Base-by-base conservation (phyloP, 2,113 vertebrate genomes). In the Cepphus grylle region DNA sequence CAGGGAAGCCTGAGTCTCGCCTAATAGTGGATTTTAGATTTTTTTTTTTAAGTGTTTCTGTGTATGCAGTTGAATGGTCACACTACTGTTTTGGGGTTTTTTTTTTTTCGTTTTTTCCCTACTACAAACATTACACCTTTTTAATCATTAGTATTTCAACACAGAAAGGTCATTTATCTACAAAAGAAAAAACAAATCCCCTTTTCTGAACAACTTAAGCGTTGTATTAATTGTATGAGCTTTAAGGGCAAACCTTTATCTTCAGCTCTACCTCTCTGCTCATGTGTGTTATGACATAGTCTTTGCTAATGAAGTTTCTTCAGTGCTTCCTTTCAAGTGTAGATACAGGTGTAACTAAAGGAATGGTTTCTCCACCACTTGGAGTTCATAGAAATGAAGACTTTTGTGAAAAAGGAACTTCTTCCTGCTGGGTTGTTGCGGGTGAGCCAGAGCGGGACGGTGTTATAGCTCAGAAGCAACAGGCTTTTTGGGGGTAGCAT, bases 211-310 rank as follows among this genome's bases (percentile, higher is more conserved):
- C 62, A 80, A 58, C 53, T 62, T 59, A 82, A 92, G 43, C 3
- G 3, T 53, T 88, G 21, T 63, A 42, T 63, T 88, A 85, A 63
- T 45, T n/a, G 19, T 1, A 11, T 36, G 80, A 90, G n/a, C 58
- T 70, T 77, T 69, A 69, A 91, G 55, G n/a, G 43, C 3, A 4
- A 79, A 59, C 25, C 23, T 78, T 58, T 79, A 29, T 76, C 45
- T 92, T 86, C 42, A 74, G n/a, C 45, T 80, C 11, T 89, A 3
- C 49, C 27, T 30, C 23, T 91, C 38, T 86, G 53, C 70, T 83
- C 8, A 5, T 0, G 0, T 61, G 23, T 85, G 23, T 79, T 89
- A 23, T 0, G 1, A 36, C 38, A 10, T 16, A 45, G 69, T n/a
- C 47, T 84, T 86, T 69, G 40, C 49, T 78, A 73, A 78, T 45